Percentiles rank a stretch among this genome's conserved stretches.
phyloP scores from a whole-genome alignment of 2,888 invertebrate species.

The Eustalomyia histrio region DNA sequence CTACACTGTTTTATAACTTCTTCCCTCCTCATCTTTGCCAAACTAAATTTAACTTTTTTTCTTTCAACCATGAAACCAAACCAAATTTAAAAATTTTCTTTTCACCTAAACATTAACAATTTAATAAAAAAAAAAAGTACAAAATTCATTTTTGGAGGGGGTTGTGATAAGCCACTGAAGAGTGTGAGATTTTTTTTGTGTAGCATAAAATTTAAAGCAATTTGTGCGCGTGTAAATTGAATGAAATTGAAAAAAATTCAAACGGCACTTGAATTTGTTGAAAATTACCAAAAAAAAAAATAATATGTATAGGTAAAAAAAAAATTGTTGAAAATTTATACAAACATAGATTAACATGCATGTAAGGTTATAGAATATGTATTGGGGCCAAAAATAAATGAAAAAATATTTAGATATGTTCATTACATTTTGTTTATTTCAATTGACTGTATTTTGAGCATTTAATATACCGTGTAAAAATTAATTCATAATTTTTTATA shows the following conservation, averaged over 20 bases:
- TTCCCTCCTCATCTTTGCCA: conserved; percentile 51
- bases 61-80: conserved; percentile 24
- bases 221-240: conserved; percentile 74
- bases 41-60: conserved; percentile 7
- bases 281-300: conserved; percentile 19
- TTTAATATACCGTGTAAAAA: background rate
- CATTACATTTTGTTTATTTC: background rate
- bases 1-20: conserved; percentile 67
- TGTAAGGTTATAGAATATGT: conserved; percentile 16
- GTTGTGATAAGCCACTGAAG: conserved; percentile 9
- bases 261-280: conserved; percentile 42
- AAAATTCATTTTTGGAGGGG: background rate
- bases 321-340: conserved; percentile 20
- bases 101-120: conserved; percentile 36
- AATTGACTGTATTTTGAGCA: background rate
- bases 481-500: background rate
- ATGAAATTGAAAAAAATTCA: conserved; percentile 74
- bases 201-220: conserved; percentile 51
- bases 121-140: conserved; percentile 40
- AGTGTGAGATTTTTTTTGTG: conserved; percentile 42
- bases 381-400: conserved; percentile 1
- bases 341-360: conserved; percentile 6
- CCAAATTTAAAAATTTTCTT: conserved; percentile 31
- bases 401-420: background rate
- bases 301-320: conserved; percentile 13